Percentiles rank a stretch among this genome's conserved stretches.
These are phyloP conservation scores for Artibeus lituratus DNA, from an alignment of 2,797 vertebrate genomes.

Conservation along the genomic window DNA sequence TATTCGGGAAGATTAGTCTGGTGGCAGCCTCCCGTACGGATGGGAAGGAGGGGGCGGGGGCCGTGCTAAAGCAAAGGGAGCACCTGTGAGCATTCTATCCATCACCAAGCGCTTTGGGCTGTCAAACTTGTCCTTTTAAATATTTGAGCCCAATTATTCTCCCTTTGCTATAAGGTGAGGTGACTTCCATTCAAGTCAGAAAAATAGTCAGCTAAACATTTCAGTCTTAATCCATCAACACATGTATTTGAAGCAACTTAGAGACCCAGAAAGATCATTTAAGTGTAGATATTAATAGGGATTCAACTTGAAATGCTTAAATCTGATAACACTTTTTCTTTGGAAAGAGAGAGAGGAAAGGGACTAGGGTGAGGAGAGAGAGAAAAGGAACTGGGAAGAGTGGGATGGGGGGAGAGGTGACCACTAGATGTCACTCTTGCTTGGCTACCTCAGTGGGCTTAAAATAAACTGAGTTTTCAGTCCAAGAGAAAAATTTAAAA, in stretches of 20 bases:
- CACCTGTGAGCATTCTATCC: neutral
- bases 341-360: neutral
- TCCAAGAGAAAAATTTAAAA: neutral
- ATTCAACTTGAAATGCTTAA: constrained; percentile 9
- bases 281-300: neutral
- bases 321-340: neutral
- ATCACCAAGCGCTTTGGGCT: neutral
- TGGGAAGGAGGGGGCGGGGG: neutral
- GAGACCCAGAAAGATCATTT: neutral
- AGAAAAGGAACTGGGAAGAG: neutral
- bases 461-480: neutral
- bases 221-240: constrained; percentile 26
- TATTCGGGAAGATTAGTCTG: neutral
- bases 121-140: constrained; percentile 39
- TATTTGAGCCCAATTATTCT: constrained; percentile 12
- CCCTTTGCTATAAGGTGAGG: neutral
- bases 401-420: neutral
- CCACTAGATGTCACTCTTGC: constrained; percentile 82
- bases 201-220: constrained; percentile 38
- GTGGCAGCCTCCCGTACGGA: neutral
- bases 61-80: neutral
- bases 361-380: neutral
- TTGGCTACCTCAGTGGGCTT: neutral
- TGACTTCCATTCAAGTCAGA: constrained; percentile 34
- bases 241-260: neutral